A percentile compares a stretch with the other conserved stretches of the same genome.
These are phyloP conservation scores for Lordiphosa andalusiaca DNA, from an alignment of 2,888 invertebrate genomes.

Conservation along the genomic window DNA sequence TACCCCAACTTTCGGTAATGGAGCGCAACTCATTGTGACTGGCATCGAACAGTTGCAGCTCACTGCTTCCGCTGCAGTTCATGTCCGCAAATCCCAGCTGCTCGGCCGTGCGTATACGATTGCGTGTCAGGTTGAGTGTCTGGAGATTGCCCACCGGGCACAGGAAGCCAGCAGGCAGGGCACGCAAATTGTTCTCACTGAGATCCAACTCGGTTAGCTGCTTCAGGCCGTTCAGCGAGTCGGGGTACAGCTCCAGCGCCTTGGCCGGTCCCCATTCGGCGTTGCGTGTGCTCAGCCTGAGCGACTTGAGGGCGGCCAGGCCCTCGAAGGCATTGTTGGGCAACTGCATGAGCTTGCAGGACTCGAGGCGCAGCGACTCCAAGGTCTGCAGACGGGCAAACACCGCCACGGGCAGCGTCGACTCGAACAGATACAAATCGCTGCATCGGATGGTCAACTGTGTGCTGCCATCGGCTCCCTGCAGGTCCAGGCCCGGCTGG, in stretches of 20 bases:
- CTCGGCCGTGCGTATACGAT: constrained; percentile 89
- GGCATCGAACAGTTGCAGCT: constrained; percentile 88
- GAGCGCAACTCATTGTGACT: constrained; percentile 89
- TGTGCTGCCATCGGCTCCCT: constrained; percentile 85
- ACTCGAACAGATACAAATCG: constrained; percentile 90
- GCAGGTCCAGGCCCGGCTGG: constrained; percentile 82
- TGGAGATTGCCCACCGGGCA: constrained; percentile 90
- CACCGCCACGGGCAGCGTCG: constrained; percentile 87
- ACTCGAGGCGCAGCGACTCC: constrained; percentile 87
- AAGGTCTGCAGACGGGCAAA: constrained; percentile 87
- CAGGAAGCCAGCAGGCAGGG: constrained; percentile 88
- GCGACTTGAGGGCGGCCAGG: constrained; percentile 84
- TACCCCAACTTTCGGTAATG: constrained; percentile 87
- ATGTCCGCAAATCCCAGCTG: constrained; percentile 86
- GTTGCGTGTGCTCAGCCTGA: constrained; percentile 90
- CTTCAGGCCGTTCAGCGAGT: constrained; percentile 88
- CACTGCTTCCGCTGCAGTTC: constrained; percentile 84
- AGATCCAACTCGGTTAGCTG: constrained; percentile 91
- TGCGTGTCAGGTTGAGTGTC: constrained; percentile 90
- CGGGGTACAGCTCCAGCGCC: constrained; percentile 87
- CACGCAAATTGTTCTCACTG: constrained; percentile 90
- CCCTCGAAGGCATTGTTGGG: constrained; percentile 89
- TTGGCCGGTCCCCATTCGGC: constrained; percentile 89
- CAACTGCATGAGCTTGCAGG: constrained; percentile 90
- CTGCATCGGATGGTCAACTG: constrained; percentile 89